Base-by-base conservation (phyloP, 2,888 invertebrate species). In the Adelphocoris suturalis region DNA sequence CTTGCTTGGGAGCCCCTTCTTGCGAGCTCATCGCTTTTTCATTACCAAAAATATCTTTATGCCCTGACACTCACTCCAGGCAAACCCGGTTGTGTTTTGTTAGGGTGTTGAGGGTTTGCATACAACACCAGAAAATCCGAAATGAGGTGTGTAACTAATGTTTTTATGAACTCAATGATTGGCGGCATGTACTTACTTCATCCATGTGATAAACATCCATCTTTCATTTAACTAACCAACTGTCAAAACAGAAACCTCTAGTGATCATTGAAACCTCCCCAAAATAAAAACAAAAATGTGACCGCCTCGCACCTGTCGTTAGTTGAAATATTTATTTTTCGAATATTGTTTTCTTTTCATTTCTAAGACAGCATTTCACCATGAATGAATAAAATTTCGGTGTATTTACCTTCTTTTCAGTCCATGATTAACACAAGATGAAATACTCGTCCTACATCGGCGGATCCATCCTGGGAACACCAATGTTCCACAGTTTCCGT, bases 201-300 rank as follows among this genome's bases (percentile, higher is more conserved):
- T 37, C 37, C 37, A 37, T 37, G 37, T 37, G 37, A 37, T 7
- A 7, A 37, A 37, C 37, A 37, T 4, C 37, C n/a, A 37, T 4
- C 37, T 37, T 37, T 37, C 7, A 37, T 37, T 37, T 37, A 37
- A 37, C 37, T 4, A 37, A 37, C 37, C 37, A 37, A 37, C 37
- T 37, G 7, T n/a, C 37, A 37, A 37, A 37, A 37, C n/a, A n/a
- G n/a, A 37, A 37, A 37, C 37, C 68, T 68, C 12, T 23, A 23
- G 23, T 68, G 3, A 23, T 68, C 23, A 27, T 23, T 23, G 0
- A 23, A 68, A 68, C 68, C 68, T 68, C 68, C 19, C 9, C 68
- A 68, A 68, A 68, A 68, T 68, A 68, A 68, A 19, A 68, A 68
- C 68, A 68, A 68, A 68, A 68, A 68, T 78, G 47, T 78, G 78